Conservation (phyloP, 2,113 vertebrate genomes). For the Crotalus viridis region DNA sequence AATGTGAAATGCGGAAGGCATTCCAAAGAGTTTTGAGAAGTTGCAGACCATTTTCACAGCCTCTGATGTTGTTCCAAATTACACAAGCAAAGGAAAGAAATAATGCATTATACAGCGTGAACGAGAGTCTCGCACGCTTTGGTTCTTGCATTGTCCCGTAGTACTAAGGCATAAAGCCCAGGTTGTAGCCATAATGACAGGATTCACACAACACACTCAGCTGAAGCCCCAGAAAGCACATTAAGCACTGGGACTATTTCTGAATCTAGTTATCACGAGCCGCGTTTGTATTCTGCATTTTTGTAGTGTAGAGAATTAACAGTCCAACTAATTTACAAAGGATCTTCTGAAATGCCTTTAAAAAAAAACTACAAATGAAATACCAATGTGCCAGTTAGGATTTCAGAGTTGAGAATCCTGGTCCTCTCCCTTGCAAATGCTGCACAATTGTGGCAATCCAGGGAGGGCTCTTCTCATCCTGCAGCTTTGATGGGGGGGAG, state of each 20-base stretch:
- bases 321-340: background rate
- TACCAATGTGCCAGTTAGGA: background rate
- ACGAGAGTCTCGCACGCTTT: too few relatives aligned
- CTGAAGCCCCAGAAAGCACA: background rate
- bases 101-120: background rate
- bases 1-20: background rate
- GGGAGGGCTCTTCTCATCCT: accelerated
- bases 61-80: background rate
- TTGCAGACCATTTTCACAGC: background rate
- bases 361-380: background rate
- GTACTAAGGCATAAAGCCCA: background rate
- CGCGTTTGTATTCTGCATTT: background rate
- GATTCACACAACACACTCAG: background rate
- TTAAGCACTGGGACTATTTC: background rate
- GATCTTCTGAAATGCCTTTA: background rate
- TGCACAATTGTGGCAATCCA: too few relatives aligned
- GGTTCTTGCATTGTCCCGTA: background rate
- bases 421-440: accelerated
- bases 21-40: background rate
- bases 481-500: slow-evolving; percentile 30
- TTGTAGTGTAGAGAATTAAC: background rate
- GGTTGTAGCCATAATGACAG: background rate
- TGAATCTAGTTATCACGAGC: background rate
- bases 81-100: background rate
- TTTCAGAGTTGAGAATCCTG: background rate